Percentiles rank a stretch among this genome's conserved stretches.
These are phyloP conservation scores for Hippopotamyrus pictus DNA, from an alignment of 2,797 vertebrate species.

Conservation along the genomic window DNA sequence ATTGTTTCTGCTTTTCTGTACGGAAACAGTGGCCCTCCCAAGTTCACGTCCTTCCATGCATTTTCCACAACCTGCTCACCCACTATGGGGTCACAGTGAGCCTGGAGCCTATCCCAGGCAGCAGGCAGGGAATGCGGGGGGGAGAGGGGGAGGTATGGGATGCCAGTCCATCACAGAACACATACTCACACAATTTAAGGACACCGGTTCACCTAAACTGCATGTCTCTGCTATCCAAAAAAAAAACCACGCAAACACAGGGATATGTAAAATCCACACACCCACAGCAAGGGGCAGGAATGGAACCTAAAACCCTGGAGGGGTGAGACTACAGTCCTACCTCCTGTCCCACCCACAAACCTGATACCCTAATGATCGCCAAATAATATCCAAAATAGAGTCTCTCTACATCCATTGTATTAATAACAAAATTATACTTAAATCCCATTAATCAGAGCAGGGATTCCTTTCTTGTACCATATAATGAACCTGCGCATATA, in stretches of 20 bases:
- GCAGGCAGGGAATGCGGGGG: neutral
- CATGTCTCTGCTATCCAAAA: neutral
- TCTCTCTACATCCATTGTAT: neutral
- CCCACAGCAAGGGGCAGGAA: neutral
- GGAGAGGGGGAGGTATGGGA: neutral
- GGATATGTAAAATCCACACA: neutral
- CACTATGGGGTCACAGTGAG: neutral
- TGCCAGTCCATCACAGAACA: neutral
- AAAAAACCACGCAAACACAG: neutral
- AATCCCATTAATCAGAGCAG: neutral
- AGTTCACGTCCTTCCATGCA: neutral
- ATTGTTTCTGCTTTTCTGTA: neutral
- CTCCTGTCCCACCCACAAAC: neutral
- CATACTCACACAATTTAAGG: neutral
- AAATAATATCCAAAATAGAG: neutral
- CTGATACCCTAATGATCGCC: neutral
- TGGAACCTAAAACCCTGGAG: neutral
- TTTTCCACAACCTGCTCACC: neutral
- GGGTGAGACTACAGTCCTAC: neutral
- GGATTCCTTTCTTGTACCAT: neutral
- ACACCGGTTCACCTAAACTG: neutral
- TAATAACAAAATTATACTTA: neutral
- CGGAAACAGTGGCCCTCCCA: neutral
- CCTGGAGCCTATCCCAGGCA: neutral
- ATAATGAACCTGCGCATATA: neutral